phyloP scores from a whole-genome alignment of 1,140 invertebrate species.

The Alviniconcha marisindica region DNA sequence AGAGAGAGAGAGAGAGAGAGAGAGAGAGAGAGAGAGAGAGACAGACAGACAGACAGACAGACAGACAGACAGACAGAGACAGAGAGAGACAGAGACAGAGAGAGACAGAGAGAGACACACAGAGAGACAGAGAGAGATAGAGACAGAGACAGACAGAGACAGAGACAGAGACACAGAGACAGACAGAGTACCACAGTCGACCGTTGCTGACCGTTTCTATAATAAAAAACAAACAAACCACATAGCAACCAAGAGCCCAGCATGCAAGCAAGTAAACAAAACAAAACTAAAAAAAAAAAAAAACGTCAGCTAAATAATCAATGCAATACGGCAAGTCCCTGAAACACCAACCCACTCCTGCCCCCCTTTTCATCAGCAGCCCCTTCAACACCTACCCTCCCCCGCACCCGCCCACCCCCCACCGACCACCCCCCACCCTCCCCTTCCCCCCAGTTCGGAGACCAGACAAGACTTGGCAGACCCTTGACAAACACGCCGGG shows the following conservation, averaged over 20 bases:
- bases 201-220: no score
- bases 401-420: neutral
- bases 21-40: neutral
- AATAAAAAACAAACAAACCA: no score
- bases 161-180: conserved; percentile 8
- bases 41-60: neutral
- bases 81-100: conserved; percentile 27
- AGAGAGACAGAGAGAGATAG: neutral
- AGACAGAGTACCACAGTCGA: neutral
- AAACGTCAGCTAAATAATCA: neutral
- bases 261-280: neutral
- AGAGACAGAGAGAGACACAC: conserved; percentile 16
- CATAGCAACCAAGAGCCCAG: no score
- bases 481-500: conserved; percentile 38
- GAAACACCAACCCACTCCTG: neutral
- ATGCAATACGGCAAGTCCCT: no score
- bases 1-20: no score
- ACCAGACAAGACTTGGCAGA: neutral
- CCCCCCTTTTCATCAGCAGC: neutral
- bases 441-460: neutral
- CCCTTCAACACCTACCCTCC: neutral
- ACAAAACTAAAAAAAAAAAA: neutral
- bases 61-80: conserved; percentile 35
- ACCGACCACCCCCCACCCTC: neutral
- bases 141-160: neutral